phyloP scores from a whole-genome alignment of 2,888 invertebrate genomes.

The Eristalis pertinax region DNA sequence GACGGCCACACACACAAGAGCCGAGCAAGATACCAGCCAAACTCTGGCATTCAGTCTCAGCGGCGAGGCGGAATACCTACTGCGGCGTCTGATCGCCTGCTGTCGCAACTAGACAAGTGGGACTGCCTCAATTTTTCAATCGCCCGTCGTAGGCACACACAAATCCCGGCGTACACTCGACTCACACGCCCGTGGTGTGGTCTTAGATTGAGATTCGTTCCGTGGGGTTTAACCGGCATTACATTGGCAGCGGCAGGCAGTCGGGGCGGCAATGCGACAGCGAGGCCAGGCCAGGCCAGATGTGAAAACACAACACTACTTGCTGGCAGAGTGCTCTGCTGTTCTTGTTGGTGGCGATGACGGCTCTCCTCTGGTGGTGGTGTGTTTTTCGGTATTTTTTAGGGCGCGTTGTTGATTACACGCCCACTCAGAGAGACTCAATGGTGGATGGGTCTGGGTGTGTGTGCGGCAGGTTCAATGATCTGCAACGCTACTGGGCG shows the following conservation, averaged over 20 bases:
- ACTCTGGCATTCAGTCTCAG: background rate
- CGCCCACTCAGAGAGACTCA: constrained; percentile 54
- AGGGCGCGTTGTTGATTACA: constrained; percentile 70
- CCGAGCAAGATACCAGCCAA: background rate
- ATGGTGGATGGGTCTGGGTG: background rate
- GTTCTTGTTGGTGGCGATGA: constrained; percentile 25
- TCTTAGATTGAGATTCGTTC: constrained; percentile 67
- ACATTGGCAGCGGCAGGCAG: constrained; percentile 60
- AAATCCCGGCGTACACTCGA: constrained; percentile 29
- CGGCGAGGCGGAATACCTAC: constrained; percentile 15
- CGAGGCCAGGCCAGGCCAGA: constrained; percentile 56
- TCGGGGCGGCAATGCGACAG: constrained; percentile 62
- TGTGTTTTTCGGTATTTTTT: constrained; percentile 57
- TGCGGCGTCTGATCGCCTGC: constrained; percentile 73
- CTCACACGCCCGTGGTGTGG: constrained; percentile 70
- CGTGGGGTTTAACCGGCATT: constrained; percentile 67
- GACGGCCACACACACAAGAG: constrained; percentile 11
- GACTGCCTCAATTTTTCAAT: constrained; percentile 75
- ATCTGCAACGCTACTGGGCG: background rate
- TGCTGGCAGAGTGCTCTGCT: background rate
- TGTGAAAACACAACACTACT: constrained; percentile 34
- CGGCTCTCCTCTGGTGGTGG: constrained; percentile 18
- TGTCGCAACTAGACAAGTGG: constrained; percentile 75
- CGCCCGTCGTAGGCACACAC: constrained; percentile 63
- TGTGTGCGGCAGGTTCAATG: constrained; percentile 49